phyloP scores from a whole-genome alignment of 2,888 invertebrate genomes.

The Micoletzkya japonica region DNA sequence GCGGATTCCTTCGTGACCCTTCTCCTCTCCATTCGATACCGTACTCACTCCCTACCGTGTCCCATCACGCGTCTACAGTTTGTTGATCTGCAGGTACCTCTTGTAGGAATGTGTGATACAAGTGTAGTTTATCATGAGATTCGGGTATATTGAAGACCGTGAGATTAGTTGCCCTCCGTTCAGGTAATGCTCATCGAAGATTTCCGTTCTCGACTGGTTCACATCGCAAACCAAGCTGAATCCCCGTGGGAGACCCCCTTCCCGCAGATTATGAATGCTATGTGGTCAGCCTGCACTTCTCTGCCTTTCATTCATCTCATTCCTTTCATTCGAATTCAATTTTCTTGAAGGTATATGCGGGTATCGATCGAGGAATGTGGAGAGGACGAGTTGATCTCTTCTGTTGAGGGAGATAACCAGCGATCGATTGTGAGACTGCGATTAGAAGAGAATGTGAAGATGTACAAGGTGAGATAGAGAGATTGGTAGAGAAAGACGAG shows the following conservation, averaged over 20 bases:
- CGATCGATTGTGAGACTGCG: neutral
- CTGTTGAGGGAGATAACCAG: constrained; percentile 11
- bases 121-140: neutral
- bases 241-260: constrained; percentile 26
- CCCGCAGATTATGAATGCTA: constrained; percentile 28
- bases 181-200: constrained; percentile 26
- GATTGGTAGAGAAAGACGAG: neutral
- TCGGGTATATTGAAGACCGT: neutral
- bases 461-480: constrained; percentile 20
- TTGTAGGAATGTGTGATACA: too few relatives aligned
- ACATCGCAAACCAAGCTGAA: neutral
- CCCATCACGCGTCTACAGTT: constrained; percentile 9
- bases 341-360: constrained; percentile 11
- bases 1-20: constrained; percentile 25
- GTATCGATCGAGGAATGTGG: constrained; percentile 25
- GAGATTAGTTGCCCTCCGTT: neutral
- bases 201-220: constrained; percentile 26
- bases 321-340: neutral
- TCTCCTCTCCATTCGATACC: neutral
- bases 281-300: constrained; percentile 8
- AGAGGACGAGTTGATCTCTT: constrained; percentile 19
- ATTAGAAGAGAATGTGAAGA: neutral
- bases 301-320: neutral
- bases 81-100: constrained; percentile 28
- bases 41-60: constrained; percentile 16